phyloP scores from a whole-genome alignment of 2,888 invertebrate species.

The Tubulanus polymorphus region DNA sequence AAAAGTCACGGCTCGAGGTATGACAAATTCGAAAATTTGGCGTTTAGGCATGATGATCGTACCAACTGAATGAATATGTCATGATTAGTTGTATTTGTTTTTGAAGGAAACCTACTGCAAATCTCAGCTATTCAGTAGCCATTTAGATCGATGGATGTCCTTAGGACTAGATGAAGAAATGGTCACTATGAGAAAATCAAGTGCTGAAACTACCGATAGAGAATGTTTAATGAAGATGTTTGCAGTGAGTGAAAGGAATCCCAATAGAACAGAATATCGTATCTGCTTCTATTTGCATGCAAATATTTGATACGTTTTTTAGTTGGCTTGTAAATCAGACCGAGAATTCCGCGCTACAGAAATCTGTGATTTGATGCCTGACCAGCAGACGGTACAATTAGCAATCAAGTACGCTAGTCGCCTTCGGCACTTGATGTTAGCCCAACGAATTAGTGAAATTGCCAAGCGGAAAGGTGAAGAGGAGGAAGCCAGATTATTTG shows the following conservation, averaged over 20 bases:
- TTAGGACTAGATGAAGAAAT: conserved; percentile 41
- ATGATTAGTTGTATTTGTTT: neutral
- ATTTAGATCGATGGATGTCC: conserved; percentile 33
- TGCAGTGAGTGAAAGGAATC: conserved; percentile 64
- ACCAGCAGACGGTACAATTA: conserved; percentile 71
- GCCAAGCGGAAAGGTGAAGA: conserved; percentile 48
- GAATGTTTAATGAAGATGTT: conserved; percentile 85
- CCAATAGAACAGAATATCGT: too few species aligned
- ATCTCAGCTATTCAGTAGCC: conserved; percentile 28
- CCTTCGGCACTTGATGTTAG: conserved; percentile 71
- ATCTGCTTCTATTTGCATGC: too few species aligned
- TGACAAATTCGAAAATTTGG: neutral
- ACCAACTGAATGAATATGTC: too few species aligned
- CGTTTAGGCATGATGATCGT: neutral
- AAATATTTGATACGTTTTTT: conserved; percentile 31
- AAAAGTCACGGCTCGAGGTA: conserved; percentile 80
- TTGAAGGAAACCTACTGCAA: conserved; percentile 44
- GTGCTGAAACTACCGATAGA: conserved; percentile 64
- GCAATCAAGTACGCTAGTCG: conserved; percentile 86
- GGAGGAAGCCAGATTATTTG: conserved; percentile 18
- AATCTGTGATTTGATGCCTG: conserved; percentile 75
- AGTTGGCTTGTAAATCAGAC: conserved; percentile 80
- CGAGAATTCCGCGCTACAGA: conserved; percentile 83
- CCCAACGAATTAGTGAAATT: conserved; percentile 69
- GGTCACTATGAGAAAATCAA: conserved; percentile 52